Evolutionary conservation across 1,140 invertebrate species (phyloP), one percentile per base, ranked within the genome.

Genomic region (Periplaneta americana): DNA sequence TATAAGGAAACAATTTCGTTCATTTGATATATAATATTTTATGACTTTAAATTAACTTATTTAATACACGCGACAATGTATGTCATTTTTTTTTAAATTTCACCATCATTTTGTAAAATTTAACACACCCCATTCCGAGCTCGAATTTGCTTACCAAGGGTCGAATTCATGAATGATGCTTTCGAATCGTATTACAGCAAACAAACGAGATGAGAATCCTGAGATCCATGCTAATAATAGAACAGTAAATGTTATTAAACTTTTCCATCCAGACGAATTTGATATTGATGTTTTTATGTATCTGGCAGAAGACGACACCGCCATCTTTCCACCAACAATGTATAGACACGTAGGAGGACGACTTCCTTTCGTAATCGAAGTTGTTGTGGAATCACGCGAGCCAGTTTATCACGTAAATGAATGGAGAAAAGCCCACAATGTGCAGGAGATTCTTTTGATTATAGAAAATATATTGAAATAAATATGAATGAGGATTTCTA

Each of bases 91-190:
- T 34, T 75, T 18, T 34, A n/a, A 28, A 66, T 39, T n/a, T n/a
- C n/a, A n/a, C n/a, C n/a, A 17, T 4, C 5, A 39, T 28, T n/a
- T 28, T 66, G 39, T 66, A n/a, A 28, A 0, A n/a, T 22, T 9
- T 10, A 75, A 75, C 34, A 34, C 75, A 75, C 75, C 22, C 22
- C 22, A n/a, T 8, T 66, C 22, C 48, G 4, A 66, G 2, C 8
- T 9, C 48, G 28, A 66, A 66, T 28, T 66, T 57, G 88, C 94
- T 92, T 91, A 98, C 98, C 98, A 99, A 88, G 99, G 99, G 91
- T 99, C 99, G 88, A 99, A 99, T 90, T 99, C 99, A 89, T 99
- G 99, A 88, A 99, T 99, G 86, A 99, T 99, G 90, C 97, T 99
- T 90, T 99, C 99, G 89, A 99, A 99, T 83, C 98, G 93, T 86